These are phyloP conservation scores for Bedellia somnulentella DNA, from an alignment of 2,888 invertebrate species.

Conservation along the genomic window DNA sequence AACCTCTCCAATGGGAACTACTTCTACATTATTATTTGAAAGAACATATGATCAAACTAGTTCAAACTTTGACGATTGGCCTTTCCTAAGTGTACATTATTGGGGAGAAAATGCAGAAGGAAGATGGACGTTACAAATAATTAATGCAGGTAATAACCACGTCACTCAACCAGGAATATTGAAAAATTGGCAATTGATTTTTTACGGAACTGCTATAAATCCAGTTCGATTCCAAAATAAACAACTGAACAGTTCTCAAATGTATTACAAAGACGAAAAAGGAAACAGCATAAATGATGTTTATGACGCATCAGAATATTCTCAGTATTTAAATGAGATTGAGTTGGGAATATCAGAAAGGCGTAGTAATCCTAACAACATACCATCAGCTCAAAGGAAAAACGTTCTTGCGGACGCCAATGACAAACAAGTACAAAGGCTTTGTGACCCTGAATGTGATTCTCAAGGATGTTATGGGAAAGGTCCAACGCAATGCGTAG, in stretches of 20 bases:
- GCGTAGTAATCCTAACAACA: conserved; percentile 68
- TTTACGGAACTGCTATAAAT: conserved; percentile 90
- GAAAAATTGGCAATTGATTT: conserved; percentile 94
- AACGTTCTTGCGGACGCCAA: conserved; percentile 64
- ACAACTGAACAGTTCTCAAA: conserved; percentile 25
- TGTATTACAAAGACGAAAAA: conserved; percentile 42
- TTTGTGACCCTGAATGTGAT: conserved; percentile 81
- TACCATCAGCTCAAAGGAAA: conserved; percentile 62
- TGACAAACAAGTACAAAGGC: conserved; percentile 64
- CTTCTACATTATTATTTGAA: conserved; percentile 90
- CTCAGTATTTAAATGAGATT: conserved; percentile 53
- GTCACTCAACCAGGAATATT: conserved; percentile 85
- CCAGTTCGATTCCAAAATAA: conserved; percentile 74
- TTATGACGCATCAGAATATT: conserved; percentile 62
- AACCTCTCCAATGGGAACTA: conserved; percentile 92
- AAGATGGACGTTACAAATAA: conserved; percentile 82
- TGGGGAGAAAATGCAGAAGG: conserved; percentile 95
- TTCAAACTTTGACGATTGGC: conserved; percentile 97
- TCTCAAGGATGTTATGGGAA: conserved; percentile 81
- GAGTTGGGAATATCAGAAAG: conserved; percentile 60
- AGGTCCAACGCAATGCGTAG: conserved; percentile 81
- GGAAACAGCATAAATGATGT: conserved; percentile 67
- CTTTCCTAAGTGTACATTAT: conserved; percentile 96
- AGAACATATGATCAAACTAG: conserved; percentile 88
- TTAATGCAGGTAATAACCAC: conserved; percentile 73